These are phyloP conservation scores for Lissonota sp. DNA, from an alignment of 2,888 invertebrate genomes.

Conservation along the genomic window DNA sequence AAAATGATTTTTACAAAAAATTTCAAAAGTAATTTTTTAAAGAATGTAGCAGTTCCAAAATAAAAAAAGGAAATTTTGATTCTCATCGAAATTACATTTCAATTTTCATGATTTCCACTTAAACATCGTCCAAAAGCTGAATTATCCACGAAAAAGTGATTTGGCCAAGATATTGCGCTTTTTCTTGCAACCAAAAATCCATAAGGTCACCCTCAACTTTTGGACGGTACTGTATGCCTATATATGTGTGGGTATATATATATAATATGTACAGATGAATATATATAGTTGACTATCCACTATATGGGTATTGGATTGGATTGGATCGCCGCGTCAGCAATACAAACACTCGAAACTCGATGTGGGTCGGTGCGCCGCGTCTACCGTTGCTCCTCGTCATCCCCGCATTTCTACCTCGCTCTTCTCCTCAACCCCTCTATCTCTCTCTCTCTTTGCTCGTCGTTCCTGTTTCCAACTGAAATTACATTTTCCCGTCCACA, in stretches of 20 bases:
- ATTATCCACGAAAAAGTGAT: too few species aligned
- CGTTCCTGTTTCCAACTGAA: constrained; percentile 82
- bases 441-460: constrained; percentile 48
- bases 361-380: constrained; percentile 78
- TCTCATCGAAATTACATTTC: too few species aligned
- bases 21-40: too few species aligned
- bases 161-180: too few species aligned
- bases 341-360: constrained; percentile 83
- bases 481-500: constrained; percentile 78
- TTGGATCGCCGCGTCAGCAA: constrained; percentile 84
- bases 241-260: neutral
- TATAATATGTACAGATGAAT: neutral
- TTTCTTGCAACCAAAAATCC: too few species aligned
- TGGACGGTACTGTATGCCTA: too few species aligned
- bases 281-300: constrained; percentile 63
- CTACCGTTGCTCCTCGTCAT: constrained; percentile 53
- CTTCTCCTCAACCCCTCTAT: constrained; percentile 54
- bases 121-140: too few species aligned
- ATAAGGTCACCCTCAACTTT: too few species aligned
- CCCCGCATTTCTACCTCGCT: constrained; percentile 55
- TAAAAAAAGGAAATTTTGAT: too few species aligned
- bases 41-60: too few species aligned
- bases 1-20: too few species aligned
- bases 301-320: constrained; percentile 80
- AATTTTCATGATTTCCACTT: too few species aligned